A percentile compares a stretch with the other conserved stretches of the same genome.
These are phyloP conservation scores for Hyles euphorbiae DNA, from an alignment of 1,140 invertebrate species.

Conservation along the genomic window DNA sequence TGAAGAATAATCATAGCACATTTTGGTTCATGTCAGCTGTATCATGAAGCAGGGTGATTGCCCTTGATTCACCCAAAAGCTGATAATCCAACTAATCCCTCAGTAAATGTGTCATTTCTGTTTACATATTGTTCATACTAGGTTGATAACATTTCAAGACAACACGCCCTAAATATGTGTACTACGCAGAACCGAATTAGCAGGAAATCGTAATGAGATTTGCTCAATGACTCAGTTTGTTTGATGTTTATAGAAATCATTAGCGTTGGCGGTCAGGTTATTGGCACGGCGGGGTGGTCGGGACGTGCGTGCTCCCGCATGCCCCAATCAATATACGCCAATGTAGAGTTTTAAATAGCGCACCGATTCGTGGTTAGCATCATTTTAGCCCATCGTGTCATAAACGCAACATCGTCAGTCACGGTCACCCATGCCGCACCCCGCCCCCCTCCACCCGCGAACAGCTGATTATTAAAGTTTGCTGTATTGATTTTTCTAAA, in stretches of 20 bases:
- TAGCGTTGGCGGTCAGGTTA: not conserved
- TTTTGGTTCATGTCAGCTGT: not conserved
- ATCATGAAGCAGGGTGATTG: too few species aligned
- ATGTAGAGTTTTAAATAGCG: conserved; percentile 24
- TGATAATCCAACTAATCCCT: too few species aligned
- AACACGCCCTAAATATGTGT: conserved; percentile 3
- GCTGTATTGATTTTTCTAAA: conserved; percentile 73
- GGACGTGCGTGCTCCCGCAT: too few species aligned
- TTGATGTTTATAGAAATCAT: conserved; percentile 19
- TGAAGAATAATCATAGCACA: too few species aligned
- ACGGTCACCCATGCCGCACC: conserved; percentile 64
- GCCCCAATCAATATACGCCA: not conserved
- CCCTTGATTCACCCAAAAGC: too few species aligned
- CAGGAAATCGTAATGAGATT: conserved; percentile 26
- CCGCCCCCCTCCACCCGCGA: conserved; percentile 56
- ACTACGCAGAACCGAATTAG: conserved; percentile 33
- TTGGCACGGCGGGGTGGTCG: not conserved
- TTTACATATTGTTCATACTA: too few species aligned
- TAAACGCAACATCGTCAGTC: conserved; percentile 40
- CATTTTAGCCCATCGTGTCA: conserved; percentile 32
- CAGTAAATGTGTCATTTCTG: too few species aligned
- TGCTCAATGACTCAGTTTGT: conserved; percentile 39
- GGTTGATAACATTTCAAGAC: not conserved
- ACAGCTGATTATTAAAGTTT: conserved; percentile 74
- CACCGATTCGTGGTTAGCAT: conserved; percentile 18